Base-by-base conservation (phyloP, 2,888 invertebrate species). In the Muscina levida region DNA sequence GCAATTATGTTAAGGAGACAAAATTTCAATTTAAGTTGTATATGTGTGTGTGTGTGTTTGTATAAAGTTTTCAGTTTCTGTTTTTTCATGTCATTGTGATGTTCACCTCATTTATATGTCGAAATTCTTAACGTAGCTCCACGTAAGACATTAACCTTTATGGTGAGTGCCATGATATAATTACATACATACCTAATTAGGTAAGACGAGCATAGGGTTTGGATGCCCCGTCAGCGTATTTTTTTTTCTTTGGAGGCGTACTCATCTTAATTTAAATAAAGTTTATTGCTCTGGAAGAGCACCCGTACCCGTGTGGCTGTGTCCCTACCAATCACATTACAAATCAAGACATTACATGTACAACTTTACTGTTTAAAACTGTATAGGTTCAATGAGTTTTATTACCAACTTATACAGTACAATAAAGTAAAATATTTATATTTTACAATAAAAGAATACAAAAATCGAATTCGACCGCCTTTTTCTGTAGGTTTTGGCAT, bases 381-480 rank as follows among this genome's bases (percentile, higher is more conserved):
- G 8, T 13, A 57, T 57, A 26, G 42, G 22, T 57, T n/a, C 57
- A n/a, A n/a, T n/a, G n/a, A n/a, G n/a, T n/a, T n/a, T n/a, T 39
- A 19, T 15, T 31, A 31, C 8, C 31, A 31, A 5, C 8, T 31
- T 31, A 31, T n/a, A n/a, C n/a, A 31, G 31, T 4, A 39, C 4
- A 39, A 57, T 57, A 31, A 57, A 59, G 8, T 31, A 57, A 57
- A 57, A 57, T 31, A 13, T 57, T 31, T 57, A 37, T 31, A 6
- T 31, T 57, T 15, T 57, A 17, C 31, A 42, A 39, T 5, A 56
- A 26, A 2, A 51, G 22, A 51, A 15, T 8, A 22, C 19, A 19
- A 48, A 13, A 48, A 48, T 6, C 48, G n/a, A n/a, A n/a, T n/a
- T n/a, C n/a, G n/a, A n/a, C n/a, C n/a, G n/a, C 44, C n/a, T 48